Conservation (phyloP, 2,113 vertebrate species). For the Panurus biarmicus region DNA sequence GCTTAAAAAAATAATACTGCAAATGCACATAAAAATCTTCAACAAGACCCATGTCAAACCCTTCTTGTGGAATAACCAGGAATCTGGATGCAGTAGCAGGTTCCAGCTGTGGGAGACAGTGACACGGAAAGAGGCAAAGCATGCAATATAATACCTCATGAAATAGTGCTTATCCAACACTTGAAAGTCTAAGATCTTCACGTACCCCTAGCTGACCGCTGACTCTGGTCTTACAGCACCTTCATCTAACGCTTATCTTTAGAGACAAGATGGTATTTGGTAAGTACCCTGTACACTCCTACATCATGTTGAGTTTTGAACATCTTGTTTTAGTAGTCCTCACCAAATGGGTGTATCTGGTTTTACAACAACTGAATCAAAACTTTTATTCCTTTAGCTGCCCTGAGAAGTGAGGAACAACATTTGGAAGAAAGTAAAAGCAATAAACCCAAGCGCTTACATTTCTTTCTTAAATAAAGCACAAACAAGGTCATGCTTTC, state of each 20-base stretch:
- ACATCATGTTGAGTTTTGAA: not conserved
- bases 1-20: not conserved
- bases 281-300: not conserved
- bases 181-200: not conserved
- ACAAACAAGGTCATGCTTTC: not conserved
- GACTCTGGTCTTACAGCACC: not conserved
- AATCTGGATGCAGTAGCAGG: not conserved
- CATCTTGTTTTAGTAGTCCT: not conserved
- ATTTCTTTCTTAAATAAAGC: not conserved
- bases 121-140: not conserved
- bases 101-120: not conserved
- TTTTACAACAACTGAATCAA: not conserved
- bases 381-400: not conserved
- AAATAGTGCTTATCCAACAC: not conserved
- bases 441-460: not conserved
- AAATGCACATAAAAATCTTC: not conserved
- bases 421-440: not conserved
- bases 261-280: not conserved
- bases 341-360: not conserved
- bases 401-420: not conserved
- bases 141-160: not conserved
- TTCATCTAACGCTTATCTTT: not conserved
- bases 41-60: not conserved
- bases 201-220: not conserved
- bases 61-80: not conserved